Percentiles rank a stretch among this genome's conserved stretches.
Conservation (phyloP, 2,888 invertebrate species). For the Cybosia mesomella region DNA sequence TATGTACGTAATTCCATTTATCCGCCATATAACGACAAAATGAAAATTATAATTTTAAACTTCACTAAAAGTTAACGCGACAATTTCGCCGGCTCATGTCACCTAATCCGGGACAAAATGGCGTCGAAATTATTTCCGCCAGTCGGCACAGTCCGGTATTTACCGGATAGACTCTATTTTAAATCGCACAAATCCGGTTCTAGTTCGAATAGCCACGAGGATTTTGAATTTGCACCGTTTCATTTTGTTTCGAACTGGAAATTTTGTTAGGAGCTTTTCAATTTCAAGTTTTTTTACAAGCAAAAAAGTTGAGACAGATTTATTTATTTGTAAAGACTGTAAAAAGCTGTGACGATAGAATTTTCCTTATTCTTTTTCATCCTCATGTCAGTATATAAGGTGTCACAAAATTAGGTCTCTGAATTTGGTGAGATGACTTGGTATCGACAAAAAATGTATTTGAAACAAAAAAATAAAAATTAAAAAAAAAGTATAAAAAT, state of each 20-base stretch:
- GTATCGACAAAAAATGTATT: no score
- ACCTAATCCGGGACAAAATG: conserved; percentile 63
- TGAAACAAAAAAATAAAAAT: no score
- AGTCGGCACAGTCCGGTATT: conserved; percentile 57
- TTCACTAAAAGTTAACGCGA: conserved; percentile 51
- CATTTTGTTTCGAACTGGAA: conserved; percentile 30
- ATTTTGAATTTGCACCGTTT: conserved; percentile 56
- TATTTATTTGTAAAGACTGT: no score
- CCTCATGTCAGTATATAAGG: no score
- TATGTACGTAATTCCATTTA: conserved; percentile 11
- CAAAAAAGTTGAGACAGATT: not conserved
- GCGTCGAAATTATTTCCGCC: conserved; percentile 56
- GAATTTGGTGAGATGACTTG: no score
- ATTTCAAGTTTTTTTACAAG: conserved; percentile 13
- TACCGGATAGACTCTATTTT: conserved; percentile 63
- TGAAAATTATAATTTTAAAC: conserved; percentile 54
- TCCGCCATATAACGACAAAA: conserved; percentile 32
- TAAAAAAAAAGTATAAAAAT: no score
- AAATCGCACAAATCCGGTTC: conserved; percentile 59
- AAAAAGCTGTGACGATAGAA: not conserved
- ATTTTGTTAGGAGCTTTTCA: conserved; percentile 18
- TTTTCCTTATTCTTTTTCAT: not conserved
- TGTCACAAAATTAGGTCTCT: no score
- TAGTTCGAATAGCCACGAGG: conserved; percentile 47
- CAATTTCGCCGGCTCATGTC: conserved; percentile 45